Evolutionary conservation across 2,113 vertebrate genomes (phyloP).

Genomic region (Neoarius graeffei): DNA sequence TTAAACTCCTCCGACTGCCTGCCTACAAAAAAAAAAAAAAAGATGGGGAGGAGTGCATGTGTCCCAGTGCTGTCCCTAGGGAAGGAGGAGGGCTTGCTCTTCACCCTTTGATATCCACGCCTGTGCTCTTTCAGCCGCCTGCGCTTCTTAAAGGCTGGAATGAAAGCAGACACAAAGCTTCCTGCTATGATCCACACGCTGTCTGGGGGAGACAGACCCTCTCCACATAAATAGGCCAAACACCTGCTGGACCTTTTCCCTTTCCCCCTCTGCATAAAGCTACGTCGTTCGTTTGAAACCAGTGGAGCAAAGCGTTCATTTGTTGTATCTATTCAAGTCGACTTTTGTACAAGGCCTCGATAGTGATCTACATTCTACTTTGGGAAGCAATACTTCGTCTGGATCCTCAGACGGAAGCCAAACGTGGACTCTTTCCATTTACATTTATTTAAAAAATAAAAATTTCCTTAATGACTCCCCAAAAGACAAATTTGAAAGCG

Average conservation of each 20-base stretch:
- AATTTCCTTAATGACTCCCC: background rate
- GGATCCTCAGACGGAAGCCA: constrained; percentile 44
- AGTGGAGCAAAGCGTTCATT: constrained; percentile 67
- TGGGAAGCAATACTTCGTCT: constrained; percentile 39
- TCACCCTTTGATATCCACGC: constrained; percentile 78
- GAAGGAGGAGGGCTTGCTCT: constrained; percentile 66
- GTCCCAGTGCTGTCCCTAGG: constrained; percentile 68
- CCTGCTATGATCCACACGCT: constrained; percentile 79
- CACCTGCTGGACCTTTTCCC: constrained; percentile 78
- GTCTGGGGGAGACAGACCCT: constrained; percentile 64
- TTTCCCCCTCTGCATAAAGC: constrained; percentile 61
- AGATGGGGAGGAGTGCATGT: constrained; percentile 76
- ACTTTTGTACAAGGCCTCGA: constrained; percentile 61
- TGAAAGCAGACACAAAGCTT: constrained; percentile 85
- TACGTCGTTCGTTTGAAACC: constrained; percentile 66
- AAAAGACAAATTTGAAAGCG: constrained; percentile 2
- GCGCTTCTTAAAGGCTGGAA: constrained; percentile 74
- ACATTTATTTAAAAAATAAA: background rate
- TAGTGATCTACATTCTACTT: constrained; percentile 49
- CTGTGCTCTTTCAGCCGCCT: constrained; percentile 75
- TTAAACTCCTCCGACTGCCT: constrained; percentile 61
- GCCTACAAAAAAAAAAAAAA: constrained; percentile 66
- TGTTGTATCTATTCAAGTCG: constrained; percentile 67
- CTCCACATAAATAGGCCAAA: constrained; percentile 79
- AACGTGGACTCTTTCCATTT: constrained; percentile 5